These are phyloP conservation scores for Paramisgurnus dabryanus DNA, from an alignment of 2,113 vertebrate genomes.

Conservation along the genomic window DNA sequence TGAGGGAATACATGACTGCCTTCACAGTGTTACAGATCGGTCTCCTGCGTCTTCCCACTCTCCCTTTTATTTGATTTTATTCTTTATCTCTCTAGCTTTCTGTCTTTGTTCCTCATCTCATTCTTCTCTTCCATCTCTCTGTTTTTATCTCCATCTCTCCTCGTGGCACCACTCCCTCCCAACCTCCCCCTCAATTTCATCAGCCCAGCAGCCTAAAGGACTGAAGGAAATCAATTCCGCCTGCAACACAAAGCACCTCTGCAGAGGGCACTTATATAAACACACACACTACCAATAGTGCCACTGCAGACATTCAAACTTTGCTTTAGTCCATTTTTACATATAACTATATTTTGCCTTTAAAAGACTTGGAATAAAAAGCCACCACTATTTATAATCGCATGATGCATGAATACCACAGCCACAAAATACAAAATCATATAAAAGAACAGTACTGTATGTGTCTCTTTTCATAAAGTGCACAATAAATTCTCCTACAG, in stretches of 20 bases:
- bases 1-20: background rate
- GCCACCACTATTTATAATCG: no score
- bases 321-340: background rate
- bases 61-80: conserved; percentile 17
- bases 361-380: background rate
- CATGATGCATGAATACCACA: no score
- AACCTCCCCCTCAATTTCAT: conserved; percentile 35
- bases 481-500: background rate
- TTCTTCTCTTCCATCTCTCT: background rate
- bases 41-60: conserved; percentile 4
- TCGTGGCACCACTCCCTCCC: background rate
- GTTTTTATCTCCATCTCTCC: background rate
- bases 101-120: background rate
- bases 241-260: conserved; percentile 38
- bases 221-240: conserved; percentile 46
- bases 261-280: conserved; percentile 42
- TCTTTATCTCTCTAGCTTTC: conserved; percentile 14
- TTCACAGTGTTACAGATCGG: background rate
- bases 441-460: no score
- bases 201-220: conserved; percentile 37
- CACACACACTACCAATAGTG: conserved; percentile 14
- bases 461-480: background rate
- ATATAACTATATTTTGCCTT: no score
- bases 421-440: no score
- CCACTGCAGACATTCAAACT: conserved; percentile 25